Conservation (phyloP, 1,140 invertebrate genomes). For the Anadara kagoshimensis region DNA sequence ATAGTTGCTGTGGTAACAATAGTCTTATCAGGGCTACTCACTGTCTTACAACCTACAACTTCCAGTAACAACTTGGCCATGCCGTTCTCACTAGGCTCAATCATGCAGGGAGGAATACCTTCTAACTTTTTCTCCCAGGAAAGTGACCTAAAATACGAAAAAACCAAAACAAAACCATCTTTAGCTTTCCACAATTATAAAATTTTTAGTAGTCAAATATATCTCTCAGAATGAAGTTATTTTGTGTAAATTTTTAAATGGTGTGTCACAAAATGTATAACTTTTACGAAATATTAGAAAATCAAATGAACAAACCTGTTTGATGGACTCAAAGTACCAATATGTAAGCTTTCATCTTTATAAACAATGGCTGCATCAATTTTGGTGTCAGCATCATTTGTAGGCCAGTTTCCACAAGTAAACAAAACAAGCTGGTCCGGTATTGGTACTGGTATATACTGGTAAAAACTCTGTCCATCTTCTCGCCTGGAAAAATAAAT, state of each 20-base stretch:
- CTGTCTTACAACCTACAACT: slow-evolving; percentile 10
- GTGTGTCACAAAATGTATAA: no score
- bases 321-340: slow-evolving; percentile 11
- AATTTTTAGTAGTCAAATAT: no score
- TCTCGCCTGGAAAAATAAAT: slow-evolving; percentile 17
- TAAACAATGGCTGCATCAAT: slow-evolving; percentile 27
- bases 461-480: slow-evolving; percentile 20
- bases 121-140: slow-evolving; percentile 23
- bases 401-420: slow-evolving; percentile 37
- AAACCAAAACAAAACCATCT: no score
- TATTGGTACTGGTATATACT: slow-evolving; percentile 25
- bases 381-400: slow-evolving; percentile 9
- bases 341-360: slow-evolving; percentile 22
- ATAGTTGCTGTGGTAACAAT: not conserved
- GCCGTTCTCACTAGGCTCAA: slow-evolving; percentile 14
- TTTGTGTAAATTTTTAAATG: no score
- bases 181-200: no score
- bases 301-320: no score
- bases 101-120: slow-evolving; percentile 1
- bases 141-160: slow-evolving; percentile 17
- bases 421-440: slow-evolving; percentile 36
- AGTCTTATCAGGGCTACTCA: not conserved
- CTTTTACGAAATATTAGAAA: not conserved
- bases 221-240: no score
- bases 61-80: slow-evolving; percentile 34